phyloP scores from a whole-genome alignment of 2,888 invertebrate species.

The Rotaria sp. region DNA sequence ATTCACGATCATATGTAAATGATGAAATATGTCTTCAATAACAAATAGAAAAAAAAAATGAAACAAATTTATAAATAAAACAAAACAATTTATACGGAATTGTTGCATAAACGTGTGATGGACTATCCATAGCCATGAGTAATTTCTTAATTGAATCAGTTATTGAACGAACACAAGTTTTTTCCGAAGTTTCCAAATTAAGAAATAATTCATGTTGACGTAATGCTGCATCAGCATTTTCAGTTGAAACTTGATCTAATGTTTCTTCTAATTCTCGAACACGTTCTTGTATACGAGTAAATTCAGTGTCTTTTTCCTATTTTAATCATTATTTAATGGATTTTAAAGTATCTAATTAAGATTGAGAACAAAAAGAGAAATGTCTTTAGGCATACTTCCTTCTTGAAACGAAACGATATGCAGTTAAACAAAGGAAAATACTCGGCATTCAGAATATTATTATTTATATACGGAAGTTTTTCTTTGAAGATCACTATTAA shows the following conservation, averaged over 20 bases:
- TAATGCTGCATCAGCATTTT: background rate
- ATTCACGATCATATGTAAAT: background rate
- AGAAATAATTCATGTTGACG: background rate
- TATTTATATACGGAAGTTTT: too few relatives aligned
- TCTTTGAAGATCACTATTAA: too few relatives aligned
- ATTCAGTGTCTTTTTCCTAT: background rate
- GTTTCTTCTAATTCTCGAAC: conserved; percentile 18
- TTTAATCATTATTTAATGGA: too few relatives aligned
- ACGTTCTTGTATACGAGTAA: background rate
- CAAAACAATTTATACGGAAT: background rate
- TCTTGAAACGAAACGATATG: too few relatives aligned
- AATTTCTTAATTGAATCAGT: conserved; percentile 6
- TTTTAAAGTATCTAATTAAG: too few relatives aligned
- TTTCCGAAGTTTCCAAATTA: background rate
- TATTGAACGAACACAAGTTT: background rate
- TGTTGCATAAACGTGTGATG: conserved; percentile 1
- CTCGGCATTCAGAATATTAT: too few relatives aligned
- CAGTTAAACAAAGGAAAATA: too few relatives aligned
- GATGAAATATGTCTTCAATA: background rate
- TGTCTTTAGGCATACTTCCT: too few relatives aligned
- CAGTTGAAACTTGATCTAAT: background rate
- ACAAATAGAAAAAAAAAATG: background rate
- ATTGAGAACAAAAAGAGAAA: too few relatives aligned
- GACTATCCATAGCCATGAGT: background rate
- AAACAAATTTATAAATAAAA: background rate